Evolutionary conservation across 2,797 vertebrate species (phyloP).

Genomic region (Podargus strigoides): DNA sequence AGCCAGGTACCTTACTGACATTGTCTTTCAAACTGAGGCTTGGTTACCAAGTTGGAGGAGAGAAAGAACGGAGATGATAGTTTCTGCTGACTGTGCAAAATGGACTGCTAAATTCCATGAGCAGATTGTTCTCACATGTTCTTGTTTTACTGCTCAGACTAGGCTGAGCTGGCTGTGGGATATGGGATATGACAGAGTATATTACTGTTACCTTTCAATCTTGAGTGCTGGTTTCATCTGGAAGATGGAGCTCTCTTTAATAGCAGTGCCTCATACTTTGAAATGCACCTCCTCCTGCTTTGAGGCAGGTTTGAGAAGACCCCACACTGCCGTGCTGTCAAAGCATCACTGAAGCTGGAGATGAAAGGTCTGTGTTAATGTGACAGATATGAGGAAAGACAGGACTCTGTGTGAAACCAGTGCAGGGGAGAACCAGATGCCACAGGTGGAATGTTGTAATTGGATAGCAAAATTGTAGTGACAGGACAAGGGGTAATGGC

Average conservation of each 20-base stretch:
- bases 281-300: neutral
- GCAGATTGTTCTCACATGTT: accelerated
- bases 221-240: neutral
- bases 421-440: neutral
- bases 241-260: neutral
- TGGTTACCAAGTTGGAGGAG: neutral
- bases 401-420: neutral
- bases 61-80: neutral
- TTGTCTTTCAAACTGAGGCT: neutral
- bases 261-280: neutral
- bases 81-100: neutral
- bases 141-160: neutral
- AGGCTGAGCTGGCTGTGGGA: neutral
- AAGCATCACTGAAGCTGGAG: neutral
- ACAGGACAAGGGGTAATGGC: too few species aligned
- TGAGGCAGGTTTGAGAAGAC: neutral
- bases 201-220: neutral
- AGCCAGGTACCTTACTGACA: accelerated
- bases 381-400: neutral
- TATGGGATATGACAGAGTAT: neutral
- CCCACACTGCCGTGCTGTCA: neutral
- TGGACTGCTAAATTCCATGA: accelerated
- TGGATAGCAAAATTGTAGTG: too few species aligned
- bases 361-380: neutral
- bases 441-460: accelerated